Conservation (phyloP, 2,113 vertebrate genomes). For the Anoplopoma fimbria region DNA sequence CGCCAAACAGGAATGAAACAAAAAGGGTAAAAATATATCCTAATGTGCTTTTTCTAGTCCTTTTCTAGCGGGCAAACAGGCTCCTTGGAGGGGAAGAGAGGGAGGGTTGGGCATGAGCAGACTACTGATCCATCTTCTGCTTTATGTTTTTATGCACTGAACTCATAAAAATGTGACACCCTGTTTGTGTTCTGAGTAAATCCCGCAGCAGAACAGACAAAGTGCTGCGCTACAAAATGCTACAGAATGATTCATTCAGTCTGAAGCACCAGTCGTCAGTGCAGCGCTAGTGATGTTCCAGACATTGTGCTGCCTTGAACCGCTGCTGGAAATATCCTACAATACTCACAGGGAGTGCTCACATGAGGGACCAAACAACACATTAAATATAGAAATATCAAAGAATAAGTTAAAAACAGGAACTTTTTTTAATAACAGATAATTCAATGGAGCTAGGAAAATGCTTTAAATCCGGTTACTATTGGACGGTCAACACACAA, state of each 20-base stretch:
- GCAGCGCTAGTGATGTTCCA: conserved; percentile 13
- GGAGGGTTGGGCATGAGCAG: background rate
- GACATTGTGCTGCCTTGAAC: conserved; percentile 1
- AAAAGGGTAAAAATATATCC: conserved; percentile 22
- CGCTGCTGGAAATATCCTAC: conserved; percentile 4
- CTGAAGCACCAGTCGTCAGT: conserved; percentile 10
- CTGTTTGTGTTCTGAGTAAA: conserved; percentile 31
- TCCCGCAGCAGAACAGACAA: conserved; percentile 17
- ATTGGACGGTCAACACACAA: too few relatives aligned
- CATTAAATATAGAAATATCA: background rate
- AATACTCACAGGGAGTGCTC: background rate
- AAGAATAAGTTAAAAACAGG: background rate
- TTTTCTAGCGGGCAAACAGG: background rate
- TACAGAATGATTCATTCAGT: conserved; percentile 38
- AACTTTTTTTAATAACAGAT: background rate
- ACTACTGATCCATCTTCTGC: conserved; percentile 1
- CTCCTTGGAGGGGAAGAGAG: background rate
- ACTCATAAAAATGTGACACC: background rate
- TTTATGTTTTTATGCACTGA: conserved; percentile 12
- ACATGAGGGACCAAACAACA: background rate
- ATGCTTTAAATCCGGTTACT: background rate
- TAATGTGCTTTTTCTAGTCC: background rate
- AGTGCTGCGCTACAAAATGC: background rate
- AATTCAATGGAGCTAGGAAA: background rate
- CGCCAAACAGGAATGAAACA: conserved; percentile 18